A percentile compares a stretch with the other conserved stretches of the same genome.
These are phyloP conservation scores for Amazona guildingii DNA, from an alignment of 2,113 vertebrate species.

Conservation along the genomic window DNA sequence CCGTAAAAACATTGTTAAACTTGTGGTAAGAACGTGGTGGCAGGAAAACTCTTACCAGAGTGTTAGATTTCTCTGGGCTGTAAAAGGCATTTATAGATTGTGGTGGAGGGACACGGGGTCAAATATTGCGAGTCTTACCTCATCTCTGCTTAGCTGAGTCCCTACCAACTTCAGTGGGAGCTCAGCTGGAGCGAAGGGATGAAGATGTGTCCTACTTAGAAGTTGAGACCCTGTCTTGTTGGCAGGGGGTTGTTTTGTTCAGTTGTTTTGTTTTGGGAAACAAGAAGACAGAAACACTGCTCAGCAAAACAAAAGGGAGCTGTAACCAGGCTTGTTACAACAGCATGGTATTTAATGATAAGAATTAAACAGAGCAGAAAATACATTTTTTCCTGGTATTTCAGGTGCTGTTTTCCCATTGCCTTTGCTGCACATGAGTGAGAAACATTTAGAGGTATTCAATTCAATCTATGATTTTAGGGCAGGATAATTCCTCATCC, in stretches of 20 bases:
- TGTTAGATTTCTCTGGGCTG: background rate
- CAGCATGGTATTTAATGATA: background rate
- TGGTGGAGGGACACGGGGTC: background rate
- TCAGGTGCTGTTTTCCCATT: background rate
- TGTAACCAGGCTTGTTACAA: background rate
- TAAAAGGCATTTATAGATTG: background rate
- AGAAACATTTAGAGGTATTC: background rate
- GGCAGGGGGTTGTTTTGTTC: conserved; percentile 39
- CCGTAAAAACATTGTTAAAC: accelerated
- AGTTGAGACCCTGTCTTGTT: background rate
- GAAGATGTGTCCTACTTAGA: conserved; percentile 10
- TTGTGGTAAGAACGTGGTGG: background rate
- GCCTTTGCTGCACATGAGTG: background rate
- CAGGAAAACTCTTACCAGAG: background rate
- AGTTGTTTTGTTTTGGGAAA: conserved; percentile 31
- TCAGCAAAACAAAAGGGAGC: background rate
- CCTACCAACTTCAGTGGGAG: background rate
- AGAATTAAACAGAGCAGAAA: conserved; percentile 52
- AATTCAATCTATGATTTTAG: background rate
- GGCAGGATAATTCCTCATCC: background rate
- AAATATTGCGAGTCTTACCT: background rate
- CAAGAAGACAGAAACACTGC: background rate
- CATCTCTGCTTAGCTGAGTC: background rate
- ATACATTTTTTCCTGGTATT: background rate
- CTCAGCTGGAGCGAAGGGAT: background rate